Base-by-base conservation (phyloP, 2,113 vertebrate genomes). In the Pheucticus melanocephalus region DNA sequence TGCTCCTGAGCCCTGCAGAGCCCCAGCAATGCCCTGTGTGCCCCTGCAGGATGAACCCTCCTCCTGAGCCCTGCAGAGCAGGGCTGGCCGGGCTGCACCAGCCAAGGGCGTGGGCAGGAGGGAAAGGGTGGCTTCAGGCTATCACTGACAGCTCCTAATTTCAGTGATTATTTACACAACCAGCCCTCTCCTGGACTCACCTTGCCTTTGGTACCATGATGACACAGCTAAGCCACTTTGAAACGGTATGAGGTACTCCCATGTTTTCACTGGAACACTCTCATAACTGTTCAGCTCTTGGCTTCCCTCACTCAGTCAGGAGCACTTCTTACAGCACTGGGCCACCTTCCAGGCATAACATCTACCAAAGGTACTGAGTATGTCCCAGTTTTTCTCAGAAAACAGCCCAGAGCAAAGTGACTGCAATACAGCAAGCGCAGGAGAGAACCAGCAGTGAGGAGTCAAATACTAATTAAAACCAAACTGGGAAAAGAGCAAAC, bases 331-430 rank as follows among this genome's bases (percentile, higher is more conserved):
- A 78, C 60, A 94, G 91, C 80, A 56, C 88, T 92, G 94, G 96
- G 96, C 56, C 76, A 78, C 83, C 80, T 92, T 96, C 96, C 96
- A 97, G 90, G 69, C 90, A 95, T 80, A 97, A 95, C 75, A 96
- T 95, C 94, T 90, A 95, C 92, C 68, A 90, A 70, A 96, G 65
- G 75, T 79, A 77, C 64, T 22, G 82, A 80, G 6, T 88, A 78
- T 92, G 90, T 93, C 93, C 94, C 86, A 94, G 90, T 88, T 96
- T 96, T 97, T 95, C 93, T 90, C 87, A 95, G 94, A 96, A 96
- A 85, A 80, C 51, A 86, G 90, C 85, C 80, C 64, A 37, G 75
- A 91, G 95, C 71, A 77, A 88, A 93, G 83, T 11, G 35, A 73
- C 85, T 86, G 40, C 54, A 66, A 77, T n/a, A 69, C 30, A 88